Percentiles rank a stretch among this genome's conserved stretches.
Evolutionary conservation across 2,113 vertebrate genomes (phyloP).

Genomic region (Cololabis saira): DNA sequence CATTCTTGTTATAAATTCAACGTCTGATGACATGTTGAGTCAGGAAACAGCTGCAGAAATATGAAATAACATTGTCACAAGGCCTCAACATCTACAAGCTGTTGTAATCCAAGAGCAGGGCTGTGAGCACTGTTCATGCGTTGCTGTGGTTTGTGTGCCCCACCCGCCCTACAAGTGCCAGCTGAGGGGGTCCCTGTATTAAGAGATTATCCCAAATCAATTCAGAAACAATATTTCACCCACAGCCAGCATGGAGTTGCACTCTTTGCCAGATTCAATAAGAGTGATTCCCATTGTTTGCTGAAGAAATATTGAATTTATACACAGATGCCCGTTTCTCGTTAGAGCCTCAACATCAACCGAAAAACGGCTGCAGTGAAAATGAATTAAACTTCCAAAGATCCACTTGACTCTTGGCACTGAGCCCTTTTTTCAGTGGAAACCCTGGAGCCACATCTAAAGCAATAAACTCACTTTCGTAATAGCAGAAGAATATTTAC

Average conservation of each 20-base stretch:
- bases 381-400: constrained; percentile 44
- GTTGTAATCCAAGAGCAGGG: too few relatives aligned
- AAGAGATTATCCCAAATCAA: constrained; percentile 6
- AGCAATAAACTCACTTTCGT: too few relatives aligned
- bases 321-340: not conserved
- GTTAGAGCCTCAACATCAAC: not conserved
- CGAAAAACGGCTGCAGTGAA: constrained; percentile 7
- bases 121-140: too few relatives aligned
- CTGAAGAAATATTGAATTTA: not conserved
- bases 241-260: constrained; percentile 1
- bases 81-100: not conserved
- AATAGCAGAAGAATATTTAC: too few relatives aligned
- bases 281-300: too few relatives aligned
- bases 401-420: constrained; percentile 36
- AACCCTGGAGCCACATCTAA: constrained; percentile 27
- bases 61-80: too few relatives aligned
- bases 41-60: too few relatives aligned
- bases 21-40: too few relatives aligned
- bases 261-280: constrained; percentile 5
- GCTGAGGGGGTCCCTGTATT: not conserved
- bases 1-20: too few relatives aligned
- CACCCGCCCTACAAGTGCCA: not conserved
- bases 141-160: not conserved
- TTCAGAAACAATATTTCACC: constrained; percentile 12
- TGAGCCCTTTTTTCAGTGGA: constrained; percentile 32